phyloP scores from a whole-genome alignment of 2,888 invertebrate species.

The Tiliacea aurago region DNA sequence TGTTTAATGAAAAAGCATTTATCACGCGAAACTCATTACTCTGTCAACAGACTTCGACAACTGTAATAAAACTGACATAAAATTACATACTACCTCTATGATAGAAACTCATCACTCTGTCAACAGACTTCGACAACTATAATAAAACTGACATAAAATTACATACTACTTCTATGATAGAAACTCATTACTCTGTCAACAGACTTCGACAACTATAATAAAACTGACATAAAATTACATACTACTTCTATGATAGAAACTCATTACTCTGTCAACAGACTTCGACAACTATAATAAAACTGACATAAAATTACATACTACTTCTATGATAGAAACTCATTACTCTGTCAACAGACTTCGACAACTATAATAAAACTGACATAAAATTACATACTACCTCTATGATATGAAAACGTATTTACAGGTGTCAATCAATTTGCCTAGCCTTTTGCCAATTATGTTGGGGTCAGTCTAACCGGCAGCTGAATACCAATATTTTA shows the following conservation, averaged over 20 bases:
- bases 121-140: background rate
- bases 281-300: constrained; percentile 2
- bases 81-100: background rate
- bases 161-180: too few species aligned
- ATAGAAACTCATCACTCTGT: constrained; percentile 25
- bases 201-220: constrained; percentile 3
- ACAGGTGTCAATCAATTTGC: too few species aligned
- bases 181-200: constrained; percentile 27
- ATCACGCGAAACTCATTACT: constrained; percentile 27
- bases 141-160: constrained; percentile 8
- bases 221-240: background rate
- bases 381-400: background rate
- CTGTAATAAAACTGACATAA: constrained; percentile 9
- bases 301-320: background rate
- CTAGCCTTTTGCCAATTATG: too few species aligned
- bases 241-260: too few species aligned
- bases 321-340: too few species aligned
- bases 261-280: constrained; percentile 19
- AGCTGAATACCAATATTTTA: too few species aligned
- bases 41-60: constrained; percentile 5
- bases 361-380: constrained; percentile 4
- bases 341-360: constrained; percentile 10
- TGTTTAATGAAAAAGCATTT: constrained; percentile 6
- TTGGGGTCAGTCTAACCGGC: too few species aligned
- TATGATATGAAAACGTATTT: background rate